These are phyloP conservation scores for Maniola jurtina DNA, from an alignment of 1,140 invertebrate genomes.

Conservation along the genomic window DNA sequence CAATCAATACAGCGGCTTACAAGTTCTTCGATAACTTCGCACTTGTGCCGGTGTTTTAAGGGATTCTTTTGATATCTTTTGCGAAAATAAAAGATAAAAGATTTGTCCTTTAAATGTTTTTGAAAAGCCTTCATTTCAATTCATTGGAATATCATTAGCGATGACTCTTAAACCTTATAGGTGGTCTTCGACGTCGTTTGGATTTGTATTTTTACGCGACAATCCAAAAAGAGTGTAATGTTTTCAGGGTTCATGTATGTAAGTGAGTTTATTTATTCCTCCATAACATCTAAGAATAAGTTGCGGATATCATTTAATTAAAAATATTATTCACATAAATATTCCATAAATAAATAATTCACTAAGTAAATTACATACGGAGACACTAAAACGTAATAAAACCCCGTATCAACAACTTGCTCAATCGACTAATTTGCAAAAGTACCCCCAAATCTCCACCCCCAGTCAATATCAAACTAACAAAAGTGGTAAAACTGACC, in stretches of 20 bases:
- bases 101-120: slow-evolving; percentile 5
- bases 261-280: no score
- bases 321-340: no score
- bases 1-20: slow-evolving; percentile 10
- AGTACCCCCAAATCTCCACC: neutral
- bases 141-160: no score
- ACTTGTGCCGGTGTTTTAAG: slow-evolving; percentile 3
- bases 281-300: no score
- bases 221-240: no score
- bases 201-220: no score
- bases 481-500: slow-evolving; percentile 9
- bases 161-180: neutral
- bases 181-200: neutral
- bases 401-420: neutral
- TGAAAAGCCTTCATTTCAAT: neutral
- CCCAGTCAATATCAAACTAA: neutral
- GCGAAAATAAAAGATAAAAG: neutral
- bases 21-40: neutral
- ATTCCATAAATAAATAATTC: no score
- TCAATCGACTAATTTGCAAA: neutral
- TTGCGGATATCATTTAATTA: no score
- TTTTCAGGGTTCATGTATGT: no score
- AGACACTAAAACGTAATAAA: no score
- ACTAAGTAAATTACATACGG: no score
- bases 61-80: neutral